These are phyloP conservation scores for Anas platyrhynchos DNA, from an alignment of 2,113 vertebrate species.

Conservation along the genomic window DNA sequence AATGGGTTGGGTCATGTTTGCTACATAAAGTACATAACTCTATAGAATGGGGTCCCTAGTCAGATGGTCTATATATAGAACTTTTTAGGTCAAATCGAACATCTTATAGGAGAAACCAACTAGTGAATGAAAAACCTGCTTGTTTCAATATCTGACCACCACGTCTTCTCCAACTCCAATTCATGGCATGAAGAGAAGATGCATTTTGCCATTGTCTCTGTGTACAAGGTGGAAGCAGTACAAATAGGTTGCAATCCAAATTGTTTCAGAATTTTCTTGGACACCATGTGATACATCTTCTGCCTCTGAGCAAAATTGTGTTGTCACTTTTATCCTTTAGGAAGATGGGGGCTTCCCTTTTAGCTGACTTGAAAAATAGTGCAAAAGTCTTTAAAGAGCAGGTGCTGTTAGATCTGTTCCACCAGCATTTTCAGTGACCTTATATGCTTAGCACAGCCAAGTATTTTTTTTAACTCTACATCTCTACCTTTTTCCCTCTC, in stretches of 20 bases:
- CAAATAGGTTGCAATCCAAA: not conserved
- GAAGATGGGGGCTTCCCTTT: not conserved
- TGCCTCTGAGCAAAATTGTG: not conserved
- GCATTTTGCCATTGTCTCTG: not conserved
- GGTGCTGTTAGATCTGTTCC: not conserved
- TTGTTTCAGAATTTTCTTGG: not conserved
- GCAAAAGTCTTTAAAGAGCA: not conserved
- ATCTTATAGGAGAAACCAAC: not conserved
- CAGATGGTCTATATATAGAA: not conserved
- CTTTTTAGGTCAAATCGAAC: not conserved
- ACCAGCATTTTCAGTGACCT: not conserved
- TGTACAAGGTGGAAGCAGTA: rapidly evolving
- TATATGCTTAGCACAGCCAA: not conserved
- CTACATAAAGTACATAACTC: not conserved
- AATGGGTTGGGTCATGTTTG: not conserved
- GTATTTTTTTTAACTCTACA: not conserved
- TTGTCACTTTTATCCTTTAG: not conserved
- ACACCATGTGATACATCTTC: not conserved
- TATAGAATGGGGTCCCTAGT: not conserved
- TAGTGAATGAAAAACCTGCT: not conserved
- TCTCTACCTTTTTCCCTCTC: not conserved
- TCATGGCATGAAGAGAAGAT: not conserved
- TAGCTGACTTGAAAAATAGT: not conserved
- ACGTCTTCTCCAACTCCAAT: not conserved
- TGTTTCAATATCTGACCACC: not conserved